These are phyloP conservation scores for Tupiocoris notatus DNA, from an alignment of 2,888 invertebrate species.

Conservation along the genomic window DNA sequence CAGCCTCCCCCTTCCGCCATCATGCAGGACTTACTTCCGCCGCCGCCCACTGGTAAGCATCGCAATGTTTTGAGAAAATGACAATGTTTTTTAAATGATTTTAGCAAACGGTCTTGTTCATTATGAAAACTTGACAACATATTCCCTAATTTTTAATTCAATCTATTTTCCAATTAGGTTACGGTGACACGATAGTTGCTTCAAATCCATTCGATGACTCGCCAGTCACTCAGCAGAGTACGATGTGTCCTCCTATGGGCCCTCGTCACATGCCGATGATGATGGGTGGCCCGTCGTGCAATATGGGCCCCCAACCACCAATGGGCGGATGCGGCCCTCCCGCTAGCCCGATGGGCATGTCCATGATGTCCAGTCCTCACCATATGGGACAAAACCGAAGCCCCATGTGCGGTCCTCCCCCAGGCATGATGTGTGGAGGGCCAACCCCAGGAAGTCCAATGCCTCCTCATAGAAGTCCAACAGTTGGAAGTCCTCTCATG, in stretches of 20 bases:
- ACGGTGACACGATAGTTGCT: conserved; percentile 90
- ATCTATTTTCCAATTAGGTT: conserved; percentile 54
- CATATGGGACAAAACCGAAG: conserved; percentile 59
- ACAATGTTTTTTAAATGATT: no score
- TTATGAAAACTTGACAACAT: no score
- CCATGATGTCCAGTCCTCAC: conserved; percentile 69
- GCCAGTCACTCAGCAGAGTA: conserved; percentile 56
- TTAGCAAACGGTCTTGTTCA: no score
- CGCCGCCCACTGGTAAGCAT: conserved; percentile 68
- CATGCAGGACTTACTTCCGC: conserved; percentile 79
- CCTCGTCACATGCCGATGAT: conserved; percentile 68
- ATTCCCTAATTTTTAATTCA: no score
- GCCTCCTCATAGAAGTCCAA: conserved; percentile 49
- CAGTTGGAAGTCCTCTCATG: conserved; percentile 51
- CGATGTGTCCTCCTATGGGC: conserved; percentile 52
- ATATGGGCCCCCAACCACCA: conserved; percentile 12
- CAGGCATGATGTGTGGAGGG: conserved; percentile 49
- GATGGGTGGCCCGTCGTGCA: conserved; percentile 60
- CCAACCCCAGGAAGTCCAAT: conserved; percentile 62
- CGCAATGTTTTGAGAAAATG: no score
- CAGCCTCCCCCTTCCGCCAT: conserved; percentile 58
- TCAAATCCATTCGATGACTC: conserved; percentile 95
- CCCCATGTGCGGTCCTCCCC: conserved; percentile 49
- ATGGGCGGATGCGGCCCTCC: conserved; percentile 56
- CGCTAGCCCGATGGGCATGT: conserved; percentile 67